Percentiles rank a stretch among this genome's conserved stretches.
phyloP scores from a whole-genome alignment of 30 jellyfish, hydroid and myxozoan species.

The Chironex yamaguchii region DNA sequence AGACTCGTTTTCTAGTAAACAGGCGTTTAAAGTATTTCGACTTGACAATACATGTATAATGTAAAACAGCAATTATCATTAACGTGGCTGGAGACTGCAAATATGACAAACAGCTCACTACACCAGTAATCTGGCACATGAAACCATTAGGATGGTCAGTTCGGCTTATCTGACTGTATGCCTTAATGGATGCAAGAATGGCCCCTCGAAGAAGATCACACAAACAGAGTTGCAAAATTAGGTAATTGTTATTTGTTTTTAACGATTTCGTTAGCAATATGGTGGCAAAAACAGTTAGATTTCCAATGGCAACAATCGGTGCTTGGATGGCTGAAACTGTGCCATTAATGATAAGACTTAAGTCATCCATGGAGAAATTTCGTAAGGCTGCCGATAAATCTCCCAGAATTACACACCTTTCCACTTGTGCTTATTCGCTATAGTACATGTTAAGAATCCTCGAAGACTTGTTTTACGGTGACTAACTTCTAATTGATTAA shows the following conservation, averaged over 20 bases:
- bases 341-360: background rate
- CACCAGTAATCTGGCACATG: constrained; percentile 70
- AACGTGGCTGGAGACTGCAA: constrained; percentile 71
- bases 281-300: constrained; percentile 59
- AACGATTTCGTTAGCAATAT: constrained; percentile 46
- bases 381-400: too few species aligned
- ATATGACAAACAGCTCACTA: constrained; percentile 70
- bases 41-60: constrained; percentile 67
- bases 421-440: too few species aligned
- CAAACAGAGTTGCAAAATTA: constrained; percentile 69
- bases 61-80: constrained; percentile 79
- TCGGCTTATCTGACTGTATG: constrained; percentile 50
- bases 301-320: constrained; percentile 66
- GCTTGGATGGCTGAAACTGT: background rate
- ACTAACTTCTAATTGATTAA: too few species aligned
- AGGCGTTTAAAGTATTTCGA: constrained; percentile 25
- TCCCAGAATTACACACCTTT: too few species aligned
- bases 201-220: constrained; percentile 79
- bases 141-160: constrained; percentile 32
- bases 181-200: constrained; percentile 50
- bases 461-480: too few species aligned
- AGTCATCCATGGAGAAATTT: background rate
- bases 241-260: constrained; percentile 73
- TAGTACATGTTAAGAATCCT: too few species aligned
- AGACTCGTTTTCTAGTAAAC: constrained; percentile 37